Base-by-base conservation (phyloP, 2,888 invertebrate genomes). In the Pasiphila rectangulata region DNA sequence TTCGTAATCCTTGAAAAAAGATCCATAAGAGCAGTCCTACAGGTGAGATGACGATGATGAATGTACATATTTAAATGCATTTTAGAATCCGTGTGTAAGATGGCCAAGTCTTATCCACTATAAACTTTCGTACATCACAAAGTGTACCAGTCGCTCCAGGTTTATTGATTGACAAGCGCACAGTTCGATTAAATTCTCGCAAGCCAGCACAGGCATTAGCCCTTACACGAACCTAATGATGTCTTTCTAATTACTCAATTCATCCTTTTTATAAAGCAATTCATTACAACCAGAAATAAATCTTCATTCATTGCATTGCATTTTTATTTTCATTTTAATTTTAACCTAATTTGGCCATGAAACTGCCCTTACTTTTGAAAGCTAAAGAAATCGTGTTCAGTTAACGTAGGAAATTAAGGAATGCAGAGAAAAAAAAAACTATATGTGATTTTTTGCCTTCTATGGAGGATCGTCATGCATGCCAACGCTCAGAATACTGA, bases 151-250 rank as follows among this genome's bases (percentile, higher is more conserved):
- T 72, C 68, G 68, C 68, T 63, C 75, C 61, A 53, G 67, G 66
- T 84, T 84, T 85, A 85, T 83, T 85, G 84, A 85, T 86, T 84
- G 86, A 86, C 85, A 86, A 84, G 83, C 79, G 74, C 76, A 75
- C 77, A 77, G 72, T 79, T 78, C 77, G 77, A 83, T 82, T 83
- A 77, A 76, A 79, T 75, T 81, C 79, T 78, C 75, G 78, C 79
- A 75, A 79, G 69, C 72, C 63, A 69, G 64, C 63, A 61, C 69
- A 74, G 67, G 69, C 79, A 79, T 83, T 83, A 78, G 69, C 75
- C 50, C 74, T 72, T 71, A 79, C 75, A 75, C 68, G 64, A 60
- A 63, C 63, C 67, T 73, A 67, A 67, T 47, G 41, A 46, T 47
- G 41, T 39, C 35, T 42, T 46, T 46, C 40, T 52, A 47, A 52